Percentiles rank a stretch among this genome's conserved stretches.
These are phyloP conservation scores for Trichosurus vulpecula DNA, from an alignment of 2,797 vertebrate genomes.

Conservation along the genomic window DNA sequence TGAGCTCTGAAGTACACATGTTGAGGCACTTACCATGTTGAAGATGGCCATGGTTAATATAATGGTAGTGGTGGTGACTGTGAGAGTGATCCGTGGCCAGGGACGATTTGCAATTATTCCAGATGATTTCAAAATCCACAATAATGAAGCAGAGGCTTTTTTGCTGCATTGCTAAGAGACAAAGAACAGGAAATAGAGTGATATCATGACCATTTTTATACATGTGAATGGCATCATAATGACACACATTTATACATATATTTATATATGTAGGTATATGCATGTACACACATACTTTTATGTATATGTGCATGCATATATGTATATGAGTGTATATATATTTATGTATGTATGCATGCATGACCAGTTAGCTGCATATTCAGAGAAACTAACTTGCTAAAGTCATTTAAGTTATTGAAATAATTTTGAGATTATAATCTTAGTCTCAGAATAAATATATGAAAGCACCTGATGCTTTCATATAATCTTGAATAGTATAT, in stretches of 20 bases:
- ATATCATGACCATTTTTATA: not conserved
- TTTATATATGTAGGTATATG: not conserved
- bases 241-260: not conserved
- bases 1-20: not conserved
- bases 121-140: conserved; percentile 93
- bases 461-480: too few species aligned
- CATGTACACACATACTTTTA: not conserved
- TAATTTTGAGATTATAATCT: not conserved
- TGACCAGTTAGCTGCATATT: too few species aligned
- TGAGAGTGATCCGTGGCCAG: conserved; percentile 94
- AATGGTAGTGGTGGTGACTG: conserved; percentile 92
- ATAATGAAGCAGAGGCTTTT: conserved; percentile 88
- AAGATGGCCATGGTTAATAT: conserved; percentile 96
- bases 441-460: not conserved
- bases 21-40: conserved; percentile 93
- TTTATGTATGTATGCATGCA: not conserved
- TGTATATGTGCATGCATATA: too few species aligned
- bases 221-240: not conserved
- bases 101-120: conserved; percentile 94
- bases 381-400: not conserved
- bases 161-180: conserved; percentile 92
- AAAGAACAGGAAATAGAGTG: conserved; percentile 60
- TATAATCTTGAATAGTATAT: conserved; percentile 2
- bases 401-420: not conserved
- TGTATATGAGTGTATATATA: not conserved